These are phyloP conservation scores for Acromyrmex echinatior DNA, from an alignment of 1,140 invertebrate genomes.

Conservation along the genomic window DNA sequence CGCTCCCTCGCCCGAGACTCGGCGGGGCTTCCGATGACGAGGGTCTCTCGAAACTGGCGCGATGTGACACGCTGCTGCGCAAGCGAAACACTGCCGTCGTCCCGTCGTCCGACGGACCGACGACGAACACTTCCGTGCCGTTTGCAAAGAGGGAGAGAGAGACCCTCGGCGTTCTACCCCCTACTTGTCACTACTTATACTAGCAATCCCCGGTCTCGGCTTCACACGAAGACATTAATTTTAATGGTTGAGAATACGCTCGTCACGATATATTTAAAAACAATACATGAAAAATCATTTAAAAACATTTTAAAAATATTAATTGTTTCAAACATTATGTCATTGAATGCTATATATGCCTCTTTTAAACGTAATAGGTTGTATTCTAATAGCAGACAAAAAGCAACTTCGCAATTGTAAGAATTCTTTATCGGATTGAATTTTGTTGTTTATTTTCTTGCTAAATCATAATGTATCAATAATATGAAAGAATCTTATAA, in stretches of 20 bases:
- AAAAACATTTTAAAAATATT: too few species aligned
- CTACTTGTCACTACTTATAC: not conserved
- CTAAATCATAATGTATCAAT: too few species aligned
- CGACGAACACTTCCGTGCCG: not conserved
- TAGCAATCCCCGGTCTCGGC: not conserved
- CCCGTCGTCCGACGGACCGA: not conserved
- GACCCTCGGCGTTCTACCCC: not conserved
- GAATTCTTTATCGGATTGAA: too few species aligned
- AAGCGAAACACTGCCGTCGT: constrained; percentile 31
- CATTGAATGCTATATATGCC: too few species aligned
- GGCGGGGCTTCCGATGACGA: not conserved
- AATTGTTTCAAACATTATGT: too few species aligned
- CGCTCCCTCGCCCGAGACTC: constrained; percentile 34
- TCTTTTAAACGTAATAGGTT: too few species aligned
- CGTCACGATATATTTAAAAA: not conserved
- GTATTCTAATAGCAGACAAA: too few species aligned
- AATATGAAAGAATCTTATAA: too few species aligned
- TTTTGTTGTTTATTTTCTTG: too few species aligned
- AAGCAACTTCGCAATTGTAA: too few species aligned
- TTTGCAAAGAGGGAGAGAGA: constrained; percentile 19
- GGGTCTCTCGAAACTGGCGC: not conserved
- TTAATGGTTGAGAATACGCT: not conserved
- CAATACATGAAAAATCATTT: too few species aligned
- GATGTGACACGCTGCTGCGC: constrained; percentile 41
- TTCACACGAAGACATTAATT: not conserved